phyloP scores from a whole-genome alignment of 2,113 vertebrate genomes.

The Morone chrysops region DNA sequence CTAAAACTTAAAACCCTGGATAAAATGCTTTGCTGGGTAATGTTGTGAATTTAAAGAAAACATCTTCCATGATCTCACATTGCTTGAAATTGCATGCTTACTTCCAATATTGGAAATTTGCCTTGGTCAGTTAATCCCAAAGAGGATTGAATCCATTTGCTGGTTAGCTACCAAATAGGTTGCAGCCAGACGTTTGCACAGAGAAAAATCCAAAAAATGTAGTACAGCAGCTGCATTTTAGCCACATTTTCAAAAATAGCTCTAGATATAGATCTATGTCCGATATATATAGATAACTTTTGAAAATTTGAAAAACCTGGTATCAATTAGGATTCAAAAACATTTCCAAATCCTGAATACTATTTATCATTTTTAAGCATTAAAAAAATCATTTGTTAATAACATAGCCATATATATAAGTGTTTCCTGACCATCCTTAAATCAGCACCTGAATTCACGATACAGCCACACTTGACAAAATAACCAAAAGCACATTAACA shows the following conservation, averaged over 20 bases:
- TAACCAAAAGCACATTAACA: neutral
- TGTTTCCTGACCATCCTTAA: neutral
- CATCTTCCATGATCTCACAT: neutral
- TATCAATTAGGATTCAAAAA: neutral
- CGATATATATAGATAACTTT: too few relatives aligned
- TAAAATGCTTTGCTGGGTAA: neutral
- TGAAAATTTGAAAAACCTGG: neutral
- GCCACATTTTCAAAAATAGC: neutral
- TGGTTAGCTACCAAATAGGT: neutral
- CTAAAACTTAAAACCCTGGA: neutral
- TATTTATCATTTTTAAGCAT: neutral
- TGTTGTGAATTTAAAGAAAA: constrained; percentile 16
- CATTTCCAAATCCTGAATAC: constrained; percentile 4
- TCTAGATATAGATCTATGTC: too few relatives aligned
- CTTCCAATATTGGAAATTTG: neutral
- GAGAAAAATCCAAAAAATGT: neutral
- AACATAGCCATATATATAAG: neutral
- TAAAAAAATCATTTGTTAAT: neutral
- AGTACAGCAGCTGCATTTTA: neutral
- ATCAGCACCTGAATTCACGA: neutral
- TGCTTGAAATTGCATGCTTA: constrained; percentile 1
- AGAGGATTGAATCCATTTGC: neutral
- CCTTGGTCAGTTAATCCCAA: constrained; percentile 12
- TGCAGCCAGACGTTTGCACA: neutral
- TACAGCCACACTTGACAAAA: constrained; percentile 14